Conservation (phyloP, 2,113 vertebrate species). For the Chionodraco myersi region DNA sequence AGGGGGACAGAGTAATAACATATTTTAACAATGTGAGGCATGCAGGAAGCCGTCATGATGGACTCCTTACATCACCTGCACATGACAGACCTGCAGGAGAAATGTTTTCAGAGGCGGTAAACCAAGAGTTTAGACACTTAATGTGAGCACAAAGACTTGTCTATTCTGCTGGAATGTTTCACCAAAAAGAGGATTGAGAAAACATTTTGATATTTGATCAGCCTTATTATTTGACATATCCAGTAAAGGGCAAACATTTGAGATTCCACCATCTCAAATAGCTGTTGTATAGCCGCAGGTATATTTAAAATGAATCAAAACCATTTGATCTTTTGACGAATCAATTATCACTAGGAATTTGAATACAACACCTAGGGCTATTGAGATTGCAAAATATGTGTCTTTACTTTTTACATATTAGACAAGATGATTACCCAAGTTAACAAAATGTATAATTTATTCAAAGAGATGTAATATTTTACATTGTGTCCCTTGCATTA, state of each 20-base stretch:
- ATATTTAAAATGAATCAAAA: too few relatives aligned
- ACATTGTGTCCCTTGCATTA: too few relatives aligned
- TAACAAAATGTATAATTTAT: too few relatives aligned
- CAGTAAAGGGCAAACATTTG: not conserved
- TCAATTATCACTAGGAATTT: too few relatives aligned
- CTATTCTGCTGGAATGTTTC: not conserved
- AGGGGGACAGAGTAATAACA: conserved; percentile 35
- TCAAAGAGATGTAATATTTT: too few relatives aligned
- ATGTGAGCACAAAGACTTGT: not conserved
- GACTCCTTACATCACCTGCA: conserved; percentile 31
- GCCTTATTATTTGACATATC: not conserved
- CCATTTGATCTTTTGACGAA: too few relatives aligned
- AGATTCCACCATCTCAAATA: not conserved
- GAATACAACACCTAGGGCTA: too few relatives aligned
- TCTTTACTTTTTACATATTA: too few relatives aligned
- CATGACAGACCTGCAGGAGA: conserved; percentile 18
- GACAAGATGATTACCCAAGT: too few relatives aligned
- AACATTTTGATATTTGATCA: not conserved
- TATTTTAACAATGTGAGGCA: conserved; percentile 61
- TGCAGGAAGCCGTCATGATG: conserved; percentile 36
- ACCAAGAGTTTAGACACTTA: not conserved
- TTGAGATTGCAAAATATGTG: too few relatives aligned
- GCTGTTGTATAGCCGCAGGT: too few relatives aligned
- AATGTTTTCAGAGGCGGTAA: not conserved
- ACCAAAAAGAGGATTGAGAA: not conserved